Percentiles rank a stretch among this genome's conserved stretches.
Conservation (phyloP, 2,797 vertebrate genomes). For the Rallus crepitans region DNA sequence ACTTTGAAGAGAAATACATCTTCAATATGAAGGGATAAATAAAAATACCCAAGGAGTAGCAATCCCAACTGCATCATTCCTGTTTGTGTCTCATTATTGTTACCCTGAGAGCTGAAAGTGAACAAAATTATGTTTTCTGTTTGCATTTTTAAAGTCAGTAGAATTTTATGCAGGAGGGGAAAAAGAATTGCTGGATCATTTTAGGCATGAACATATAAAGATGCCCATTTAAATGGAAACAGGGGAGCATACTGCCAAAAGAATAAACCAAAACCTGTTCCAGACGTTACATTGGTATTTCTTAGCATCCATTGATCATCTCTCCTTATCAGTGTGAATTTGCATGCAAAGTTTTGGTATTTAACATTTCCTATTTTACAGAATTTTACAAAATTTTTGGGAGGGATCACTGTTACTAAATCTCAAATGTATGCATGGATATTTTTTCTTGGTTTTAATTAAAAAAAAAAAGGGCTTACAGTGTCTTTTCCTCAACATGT, state of each 20-base stretch:
- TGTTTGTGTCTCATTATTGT: neutral
- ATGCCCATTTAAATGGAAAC: conserved; percentile 9
- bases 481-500: neutral
- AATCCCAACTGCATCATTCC: neutral
- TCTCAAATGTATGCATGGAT: too few species aligned
- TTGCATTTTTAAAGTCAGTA: neutral
- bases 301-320: neutral
- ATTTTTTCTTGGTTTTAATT: neutral
- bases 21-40: neutral
- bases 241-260: neutral
- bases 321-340: neutral
- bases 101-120: neutral
- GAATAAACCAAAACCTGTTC: neutral
- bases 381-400: neutral
- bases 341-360: neutral
- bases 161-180: neutral
- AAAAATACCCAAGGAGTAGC: neutral
- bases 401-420: neutral
- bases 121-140: neutral
- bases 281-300: neutral
- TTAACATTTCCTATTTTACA: neutral
- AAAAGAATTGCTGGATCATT: neutral
- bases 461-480: neutral
- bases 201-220: neutral
- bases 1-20: neutral